Evolutionary conservation across 1,140 invertebrate species (phyloP).

Genomic region (Pogonognathellus flavescens): DNA sequence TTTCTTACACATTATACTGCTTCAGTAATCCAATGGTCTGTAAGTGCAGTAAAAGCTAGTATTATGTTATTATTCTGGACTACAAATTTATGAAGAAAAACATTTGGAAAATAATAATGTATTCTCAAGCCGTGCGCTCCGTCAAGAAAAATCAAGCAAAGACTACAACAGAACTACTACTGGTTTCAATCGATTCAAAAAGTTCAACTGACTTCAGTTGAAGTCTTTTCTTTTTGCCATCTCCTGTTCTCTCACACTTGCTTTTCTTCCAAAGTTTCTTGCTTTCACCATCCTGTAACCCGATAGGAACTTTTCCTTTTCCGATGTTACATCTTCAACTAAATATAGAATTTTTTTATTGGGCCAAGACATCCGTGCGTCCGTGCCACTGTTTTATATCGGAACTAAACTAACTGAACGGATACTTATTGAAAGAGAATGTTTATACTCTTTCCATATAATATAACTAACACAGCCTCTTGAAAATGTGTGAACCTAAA

Average conservation of each 20-base stretch:
- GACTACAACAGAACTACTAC: background rate
- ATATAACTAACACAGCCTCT: no score
- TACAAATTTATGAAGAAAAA: constrained; percentile 19
- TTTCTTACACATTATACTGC: background rate
- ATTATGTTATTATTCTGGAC: background rate
- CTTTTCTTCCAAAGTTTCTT: constrained; percentile 2
- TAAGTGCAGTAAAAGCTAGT: background rate
- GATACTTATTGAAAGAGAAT: no score
- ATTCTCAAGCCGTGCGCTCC: constrained; percentile 24
- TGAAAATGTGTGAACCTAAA: no score
- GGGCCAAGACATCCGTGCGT: no score
- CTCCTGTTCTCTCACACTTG: background rate
- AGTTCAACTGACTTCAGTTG: constrained; percentile 37
- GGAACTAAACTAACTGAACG: no score
- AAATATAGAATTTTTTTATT: no score
- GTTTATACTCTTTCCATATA: no score
- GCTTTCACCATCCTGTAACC: background rate
- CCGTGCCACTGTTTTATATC: no score
- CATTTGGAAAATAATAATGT: constrained; percentile 39
- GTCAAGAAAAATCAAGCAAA: constrained; percentile 48
- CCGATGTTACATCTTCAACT: no score
- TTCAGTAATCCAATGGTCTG: background rate
- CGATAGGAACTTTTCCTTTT: background rate
- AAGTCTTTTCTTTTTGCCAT: constrained; percentile 22
- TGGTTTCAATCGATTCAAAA: constrained; percentile 36